These are phyloP conservation scores for Scleropages formosus DNA, from an alignment of 2,797 vertebrate species.

Conservation along the genomic window DNA sequence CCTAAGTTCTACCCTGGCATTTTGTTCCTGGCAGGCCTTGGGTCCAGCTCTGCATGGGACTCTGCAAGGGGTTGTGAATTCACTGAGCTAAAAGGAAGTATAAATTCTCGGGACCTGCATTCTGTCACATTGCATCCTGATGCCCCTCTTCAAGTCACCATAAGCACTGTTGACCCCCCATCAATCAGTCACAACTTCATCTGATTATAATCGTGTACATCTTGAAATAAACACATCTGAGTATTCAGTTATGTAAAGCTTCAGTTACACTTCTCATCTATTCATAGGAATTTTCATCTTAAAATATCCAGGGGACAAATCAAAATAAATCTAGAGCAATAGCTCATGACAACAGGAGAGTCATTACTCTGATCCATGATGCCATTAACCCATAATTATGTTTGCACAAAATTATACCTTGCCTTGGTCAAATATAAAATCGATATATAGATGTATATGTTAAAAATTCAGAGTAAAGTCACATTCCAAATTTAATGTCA, in stretches of 20 bases:
- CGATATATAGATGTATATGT: no score
- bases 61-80: no score
- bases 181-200: conserved; percentile 4
- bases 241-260: no score
- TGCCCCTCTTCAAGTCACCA: conserved; percentile 30
- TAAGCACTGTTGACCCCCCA: background rate
- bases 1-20: no score
- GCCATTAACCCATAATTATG: conserved; percentile 62
- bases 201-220: conserved; percentile 45
- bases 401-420: conserved; percentile 34
- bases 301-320: conserved; percentile 56
- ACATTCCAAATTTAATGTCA: no score
- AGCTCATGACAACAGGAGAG: conserved; percentile 48
- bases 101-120: conserved; percentile 52
- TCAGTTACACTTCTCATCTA: conserved; percentile 50
- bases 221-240: conserved; percentile 50
- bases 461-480: no score
- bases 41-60: no score
- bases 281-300: conserved; percentile 40
- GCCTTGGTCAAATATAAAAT: background rate
- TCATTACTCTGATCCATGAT: conserved; percentile 66
- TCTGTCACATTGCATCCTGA: conserved; percentile 54
- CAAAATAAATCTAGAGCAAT: conserved; percentile 57
- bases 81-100: no score
- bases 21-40: no score